Evolutionary conservation across 2,888 invertebrate genomes (phyloP).

Genomic region (Liopterus haemorrhoidalis): DNA sequence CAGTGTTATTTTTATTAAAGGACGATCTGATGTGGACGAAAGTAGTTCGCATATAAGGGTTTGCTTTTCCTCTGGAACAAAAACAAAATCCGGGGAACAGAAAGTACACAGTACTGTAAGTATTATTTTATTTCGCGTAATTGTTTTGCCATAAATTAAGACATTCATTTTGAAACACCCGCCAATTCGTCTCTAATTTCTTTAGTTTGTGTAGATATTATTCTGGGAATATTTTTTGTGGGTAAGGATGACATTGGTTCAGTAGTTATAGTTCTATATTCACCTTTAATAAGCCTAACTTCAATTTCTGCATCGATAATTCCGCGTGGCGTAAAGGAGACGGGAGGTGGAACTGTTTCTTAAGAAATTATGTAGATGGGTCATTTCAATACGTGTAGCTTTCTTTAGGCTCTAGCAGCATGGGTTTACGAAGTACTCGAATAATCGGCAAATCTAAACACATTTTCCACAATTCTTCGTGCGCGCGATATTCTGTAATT

Average conservation of each 20-base stretch:
- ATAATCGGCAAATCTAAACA: too few species aligned
- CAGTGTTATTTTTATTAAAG: too few species aligned
- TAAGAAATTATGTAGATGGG: conserved; percentile 33
- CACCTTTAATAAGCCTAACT: conserved; percentile 26
- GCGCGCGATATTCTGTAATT: too few species aligned
- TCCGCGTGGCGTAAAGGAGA: conserved; percentile 28
- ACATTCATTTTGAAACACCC: conserved; percentile 29
- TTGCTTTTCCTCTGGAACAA: conserved; percentile 15
- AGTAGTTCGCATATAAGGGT: conserved; percentile 17
- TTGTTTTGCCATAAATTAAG: conserved; percentile 31
- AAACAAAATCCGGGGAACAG: conserved; percentile 10
- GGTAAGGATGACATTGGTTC: conserved; percentile 25
- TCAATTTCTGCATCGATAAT: conserved; percentile 30
- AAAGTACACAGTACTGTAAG: conserved; percentile 9
- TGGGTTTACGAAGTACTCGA: conserved; percentile 30
- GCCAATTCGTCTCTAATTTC: conserved; percentile 31
- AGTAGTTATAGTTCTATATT: conserved; percentile 28
- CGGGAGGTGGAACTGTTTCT: conserved; percentile 27
- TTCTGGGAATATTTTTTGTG: conserved; percentile 28
- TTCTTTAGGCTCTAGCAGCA: conserved; percentile 32
- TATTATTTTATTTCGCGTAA: conserved; percentile 9
- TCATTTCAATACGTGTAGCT: conserved; percentile 29
- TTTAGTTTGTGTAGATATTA: conserved; percentile 23
- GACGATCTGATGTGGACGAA: conserved; percentile 17
- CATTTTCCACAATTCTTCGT: too few species aligned